phyloP scores from a whole-genome alignment of 1,140 invertebrate genomes.

The Drosophila malerkotliana region DNA sequence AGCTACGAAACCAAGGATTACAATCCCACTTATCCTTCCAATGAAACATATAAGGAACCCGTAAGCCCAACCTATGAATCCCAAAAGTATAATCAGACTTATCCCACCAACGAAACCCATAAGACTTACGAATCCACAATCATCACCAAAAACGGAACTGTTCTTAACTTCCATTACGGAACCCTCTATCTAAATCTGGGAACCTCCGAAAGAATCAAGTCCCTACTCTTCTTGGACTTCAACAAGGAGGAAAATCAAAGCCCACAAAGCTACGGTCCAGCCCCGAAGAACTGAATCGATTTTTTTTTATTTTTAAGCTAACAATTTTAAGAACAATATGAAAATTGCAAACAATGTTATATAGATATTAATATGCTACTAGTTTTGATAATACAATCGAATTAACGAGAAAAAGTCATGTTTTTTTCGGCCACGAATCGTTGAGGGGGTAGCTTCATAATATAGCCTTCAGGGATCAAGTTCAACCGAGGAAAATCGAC shows the following conservation, averaged over 20 bases:
- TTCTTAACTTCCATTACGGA: not conserved
- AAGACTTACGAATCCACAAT: not conserved
- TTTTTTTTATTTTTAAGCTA: not conserved
- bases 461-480: too few relatives aligned
- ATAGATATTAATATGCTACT: not conserved
- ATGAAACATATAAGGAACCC: not conserved
- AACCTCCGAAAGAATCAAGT: not conserved
- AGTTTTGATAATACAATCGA: not conserved
- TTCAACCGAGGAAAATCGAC: not conserved
- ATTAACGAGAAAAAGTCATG: not conserved
- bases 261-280: not conserved
- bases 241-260: not conserved
- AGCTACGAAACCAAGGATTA: not conserved
- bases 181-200: not conserved
- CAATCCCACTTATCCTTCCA: not conserved
- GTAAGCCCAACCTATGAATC: not conserved
- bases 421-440: not conserved
- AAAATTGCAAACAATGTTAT: not conserved
- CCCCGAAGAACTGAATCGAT: not conserved
- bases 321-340: too few relatives aligned
- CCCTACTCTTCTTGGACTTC: conserved; percentile 2
- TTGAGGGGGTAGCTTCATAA: not conserved
- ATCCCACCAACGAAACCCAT: not conserved
- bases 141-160: conserved; percentile 1
- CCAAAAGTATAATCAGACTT: not conserved